Base-by-base conservation (phyloP, 2,888 invertebrate genomes). In the Rhynchonema sp. region DNA sequence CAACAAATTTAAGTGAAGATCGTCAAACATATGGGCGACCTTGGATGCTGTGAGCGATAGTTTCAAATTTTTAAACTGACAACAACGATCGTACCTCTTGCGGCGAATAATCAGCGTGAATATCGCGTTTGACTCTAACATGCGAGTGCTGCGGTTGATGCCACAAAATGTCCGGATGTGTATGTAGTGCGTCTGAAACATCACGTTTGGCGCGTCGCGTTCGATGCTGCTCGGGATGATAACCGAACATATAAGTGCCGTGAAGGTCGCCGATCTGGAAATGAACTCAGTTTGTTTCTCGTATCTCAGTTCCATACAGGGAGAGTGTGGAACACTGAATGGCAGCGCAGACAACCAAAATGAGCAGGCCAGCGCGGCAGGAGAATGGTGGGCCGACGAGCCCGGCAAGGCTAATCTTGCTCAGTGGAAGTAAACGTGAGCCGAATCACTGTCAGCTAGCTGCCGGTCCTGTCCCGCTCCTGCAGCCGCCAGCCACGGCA, bases 241-340 rank as follows among this genome's bases (percentile, higher is more conserved):
- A 54, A 9, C 54, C 54, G 54, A 54, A 54, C 54, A 54, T 54
- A 27, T 54, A 54, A 26, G 13, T 3, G 30, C 56, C 56, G 56
- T 2, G 56, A 2, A 30, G 56, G 23, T 30, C 30, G 30, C 56
- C 30, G 17, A 38, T 30, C 30, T 30, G 56, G 9, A 30, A 56
- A 69, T 70, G 53, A 13, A 17, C 38, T 13, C 6, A 6, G 38
- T 38, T 6, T n/a, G n/a, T n/a, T n/a, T n/a, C n/a, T n/a, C n/a
- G n/a, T n/a, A n/a, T n/a, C n/a, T n/a, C n/a, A n/a, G n/a, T n/a
- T n/a, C n/a, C n/a, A n/a, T n/a, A n/a, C n/a, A n/a, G n/a, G n/a
- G n/a, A n/a, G n/a, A n/a, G n/a, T n/a, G n/a, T n/a, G n/a, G n/a
- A n/a, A n/a, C n/a, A n/a, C n/a, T 38, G 38, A 38, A 38, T 17